Conservation (phyloP, 2,113 vertebrate species). For the Recurvirostra avosetta region DNA sequence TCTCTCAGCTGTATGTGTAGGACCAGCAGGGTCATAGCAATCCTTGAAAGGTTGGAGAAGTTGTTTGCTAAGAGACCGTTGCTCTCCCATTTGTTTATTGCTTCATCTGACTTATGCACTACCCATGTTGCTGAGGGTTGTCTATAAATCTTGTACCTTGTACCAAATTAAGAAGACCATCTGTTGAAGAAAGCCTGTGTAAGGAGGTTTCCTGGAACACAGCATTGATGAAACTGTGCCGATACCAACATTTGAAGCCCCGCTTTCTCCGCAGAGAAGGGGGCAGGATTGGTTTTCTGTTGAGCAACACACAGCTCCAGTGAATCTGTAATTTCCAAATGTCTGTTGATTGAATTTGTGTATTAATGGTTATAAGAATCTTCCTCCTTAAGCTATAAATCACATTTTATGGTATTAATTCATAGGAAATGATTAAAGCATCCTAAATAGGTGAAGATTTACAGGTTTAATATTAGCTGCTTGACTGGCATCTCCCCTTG, state of each 20-base stretch:
- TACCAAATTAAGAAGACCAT: conserved; percentile 26
- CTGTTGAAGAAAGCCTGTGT: conserved; percentile 6
- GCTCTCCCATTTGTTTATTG: background rate
- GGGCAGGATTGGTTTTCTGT: background rate
- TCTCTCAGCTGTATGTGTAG: background rate
- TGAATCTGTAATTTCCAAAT: conserved; percentile 37
- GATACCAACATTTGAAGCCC: background rate
- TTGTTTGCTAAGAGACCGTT: background rate
- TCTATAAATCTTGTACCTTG: conserved; percentile 16
- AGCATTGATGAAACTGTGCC: background rate
- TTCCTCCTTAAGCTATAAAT: conserved; percentile 53
- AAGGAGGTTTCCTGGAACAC: background rate
- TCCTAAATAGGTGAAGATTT: conserved; percentile 60
- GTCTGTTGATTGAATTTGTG: conserved; percentile 55
- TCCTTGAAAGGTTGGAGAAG: background rate
- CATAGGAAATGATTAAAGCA: conserved; percentile 40
- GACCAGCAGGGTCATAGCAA: background rate
- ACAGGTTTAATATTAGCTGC: conserved; percentile 55
- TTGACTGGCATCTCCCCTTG: conserved; percentile 41
- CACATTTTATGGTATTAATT: conserved; percentile 59
- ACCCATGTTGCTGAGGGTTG: background rate
- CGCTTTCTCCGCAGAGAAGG: background rate
- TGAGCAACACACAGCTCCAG: background rate
- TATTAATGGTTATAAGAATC: conserved; percentile 56
- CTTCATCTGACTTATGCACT: background rate